Conservation (phyloP, 2,113 vertebrate genomes). For the Alouatta palliata region DNA sequence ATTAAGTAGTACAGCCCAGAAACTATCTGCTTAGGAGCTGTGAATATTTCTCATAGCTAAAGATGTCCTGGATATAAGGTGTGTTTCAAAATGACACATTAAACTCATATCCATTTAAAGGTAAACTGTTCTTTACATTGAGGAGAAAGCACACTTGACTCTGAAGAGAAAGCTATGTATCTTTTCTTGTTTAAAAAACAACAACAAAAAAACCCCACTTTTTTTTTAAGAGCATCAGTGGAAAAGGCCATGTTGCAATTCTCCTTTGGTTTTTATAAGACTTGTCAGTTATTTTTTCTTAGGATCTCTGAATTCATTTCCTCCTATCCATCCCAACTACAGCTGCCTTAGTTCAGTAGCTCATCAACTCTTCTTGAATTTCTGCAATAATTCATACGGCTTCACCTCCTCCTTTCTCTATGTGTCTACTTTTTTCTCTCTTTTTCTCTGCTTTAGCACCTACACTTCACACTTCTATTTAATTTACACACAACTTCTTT, state of each 20-base stretch:
- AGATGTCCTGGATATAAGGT: not conserved
- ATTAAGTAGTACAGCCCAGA: slow-evolving; percentile 39
- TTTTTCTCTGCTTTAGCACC: not conserved
- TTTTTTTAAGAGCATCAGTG: not conserved
- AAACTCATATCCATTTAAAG: slow-evolving; percentile 19
- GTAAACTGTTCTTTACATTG: slow-evolving; percentile 31
- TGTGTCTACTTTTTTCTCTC: not conserved
- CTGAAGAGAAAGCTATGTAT: slow-evolving; percentile 2
- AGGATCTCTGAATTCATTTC: not conserved
- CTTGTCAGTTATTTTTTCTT: not conserved
- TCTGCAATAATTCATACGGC: not conserved
- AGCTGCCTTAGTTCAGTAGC: not conserved
- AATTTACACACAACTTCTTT: not conserved
- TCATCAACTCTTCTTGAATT: not conserved
- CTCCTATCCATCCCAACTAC: not conserved
- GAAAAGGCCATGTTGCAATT: slow-evolving; percentile 1
- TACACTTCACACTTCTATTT: not conserved
- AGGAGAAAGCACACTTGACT: slow-evolving; percentile 10
- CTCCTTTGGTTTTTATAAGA: not conserved
- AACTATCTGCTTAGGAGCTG: not conserved
- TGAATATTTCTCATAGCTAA: slow-evolving; percentile 36
- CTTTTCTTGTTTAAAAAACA: slow-evolving; percentile 42
- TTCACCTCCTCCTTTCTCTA: not conserved
- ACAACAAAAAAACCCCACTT: not conserved
- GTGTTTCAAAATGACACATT: slow-evolving; percentile 35